Percentiles rank a stretch among this genome's conserved stretches.
Conservation (phyloP, 1,140 invertebrate genomes). For the Thaumetopoea pityocampa region DNA sequence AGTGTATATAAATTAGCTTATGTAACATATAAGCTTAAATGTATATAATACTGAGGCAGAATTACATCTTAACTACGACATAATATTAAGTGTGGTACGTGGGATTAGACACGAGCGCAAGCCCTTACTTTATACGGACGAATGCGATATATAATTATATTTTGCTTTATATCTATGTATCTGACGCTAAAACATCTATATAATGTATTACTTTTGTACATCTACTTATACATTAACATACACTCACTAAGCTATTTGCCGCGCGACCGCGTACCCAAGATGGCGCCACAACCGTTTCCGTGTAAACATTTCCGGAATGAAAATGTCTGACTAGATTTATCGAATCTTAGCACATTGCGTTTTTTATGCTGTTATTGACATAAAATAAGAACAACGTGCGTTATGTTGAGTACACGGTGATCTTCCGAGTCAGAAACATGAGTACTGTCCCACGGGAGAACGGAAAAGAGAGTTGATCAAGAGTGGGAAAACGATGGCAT, state of each 20-base stretch:
- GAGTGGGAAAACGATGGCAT: conserved; percentile 20
- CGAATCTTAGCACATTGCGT: conserved; percentile 27
- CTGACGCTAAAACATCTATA: conserved; percentile 76
- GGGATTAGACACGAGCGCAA: conserved; percentile 73
- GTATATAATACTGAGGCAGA: conserved; percentile 76
- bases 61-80: conserved; percentile 75
- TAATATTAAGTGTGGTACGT: conserved; percentile 74
- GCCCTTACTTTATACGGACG: conserved; percentile 74
- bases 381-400: too few species aligned
- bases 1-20: conserved; percentile 76
- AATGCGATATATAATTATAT: conserved; percentile 76
- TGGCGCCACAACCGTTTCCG: conserved; percentile 36
- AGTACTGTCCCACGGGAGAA: conserved; percentile 70
- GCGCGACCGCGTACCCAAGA: conserved; percentile 57
- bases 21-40: conserved; percentile 75
- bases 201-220: conserved; percentile 76
- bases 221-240: conserved; percentile 75
- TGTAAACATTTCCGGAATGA: conserved; percentile 12
- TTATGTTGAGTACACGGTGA: conserved; percentile 54
- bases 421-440: conserved; percentile 48
- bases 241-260: conserved; percentile 69
- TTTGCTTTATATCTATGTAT: conserved; percentile 75
- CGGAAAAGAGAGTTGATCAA: conserved; percentile 27
- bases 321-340: conserved; percentile 51
- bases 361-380: conserved; percentile 15